Conservation (phyloP, 1,140 invertebrate species). For the Drosophila kepulauana region DNA sequence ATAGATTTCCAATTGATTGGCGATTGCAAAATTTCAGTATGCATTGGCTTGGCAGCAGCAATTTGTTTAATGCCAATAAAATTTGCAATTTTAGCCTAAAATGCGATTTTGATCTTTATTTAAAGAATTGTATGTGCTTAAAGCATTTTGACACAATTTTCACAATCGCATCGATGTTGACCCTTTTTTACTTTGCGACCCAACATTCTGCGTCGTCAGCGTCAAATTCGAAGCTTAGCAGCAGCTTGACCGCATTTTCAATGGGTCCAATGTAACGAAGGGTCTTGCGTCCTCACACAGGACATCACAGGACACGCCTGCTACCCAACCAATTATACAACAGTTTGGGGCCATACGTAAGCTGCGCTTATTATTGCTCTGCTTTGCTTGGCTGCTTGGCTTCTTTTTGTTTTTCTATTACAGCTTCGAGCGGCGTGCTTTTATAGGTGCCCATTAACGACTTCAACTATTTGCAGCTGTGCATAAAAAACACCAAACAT, state of each 20-base stretch:
- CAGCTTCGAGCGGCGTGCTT: conserved; percentile 32
- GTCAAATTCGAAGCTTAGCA: conserved; percentile 43
- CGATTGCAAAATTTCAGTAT: neutral
- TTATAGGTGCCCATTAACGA: conserved; percentile 66
- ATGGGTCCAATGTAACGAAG: neutral
- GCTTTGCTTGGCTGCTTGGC: conserved; percentile 6
- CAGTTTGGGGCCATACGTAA: conserved; percentile 39
- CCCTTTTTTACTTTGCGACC: conserved; percentile 56
- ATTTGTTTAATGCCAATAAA: neutral
- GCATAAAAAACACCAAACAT: conserved; percentile 60
- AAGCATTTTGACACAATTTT: conserved; percentile 73
- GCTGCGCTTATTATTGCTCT: conserved; percentile 59
- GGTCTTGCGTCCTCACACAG: neutral
- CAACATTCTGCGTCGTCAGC: conserved; percentile 26
- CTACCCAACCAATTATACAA: conserved; percentile 40
- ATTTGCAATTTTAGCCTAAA: neutral
- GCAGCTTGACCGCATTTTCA: conserved; percentile 50
- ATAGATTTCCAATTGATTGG: conserved; percentile 2
- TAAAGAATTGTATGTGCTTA: conserved; percentile 62
- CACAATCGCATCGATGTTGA: conserved; percentile 49
- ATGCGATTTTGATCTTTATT: conserved; percentile 6
- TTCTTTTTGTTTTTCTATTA: conserved; percentile 41
- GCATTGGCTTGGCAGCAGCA: neutral
- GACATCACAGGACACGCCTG: conserved; percentile 9
- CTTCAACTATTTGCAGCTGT: conserved; percentile 68